phyloP scores from a whole-genome alignment of 2,888 invertebrate genomes.

The Drosophila tripunctata region DNA sequence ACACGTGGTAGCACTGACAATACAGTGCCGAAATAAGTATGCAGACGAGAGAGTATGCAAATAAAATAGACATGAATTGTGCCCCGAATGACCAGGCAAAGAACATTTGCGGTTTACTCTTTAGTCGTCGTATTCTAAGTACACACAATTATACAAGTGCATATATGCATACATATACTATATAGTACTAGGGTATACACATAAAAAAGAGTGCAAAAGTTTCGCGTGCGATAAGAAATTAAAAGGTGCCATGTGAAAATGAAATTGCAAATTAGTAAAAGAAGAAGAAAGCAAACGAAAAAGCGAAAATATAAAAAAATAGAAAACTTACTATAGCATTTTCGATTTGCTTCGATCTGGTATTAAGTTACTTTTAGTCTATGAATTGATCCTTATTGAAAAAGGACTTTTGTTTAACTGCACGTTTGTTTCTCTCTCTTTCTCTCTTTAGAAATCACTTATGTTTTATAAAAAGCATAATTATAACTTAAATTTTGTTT shows the following conservation, averaged over 20 bases:
- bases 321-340: slow-evolving; percentile 20
- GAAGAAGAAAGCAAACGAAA: no score
- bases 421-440: neutral
- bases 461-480: neutral
- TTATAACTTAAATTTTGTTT: slow-evolving; percentile 19
- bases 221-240: neutral
- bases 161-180: neutral
- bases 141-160: neutral
- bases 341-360: neutral
- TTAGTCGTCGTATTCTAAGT: neutral
- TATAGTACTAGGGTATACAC: neutral
- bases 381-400: neutral
- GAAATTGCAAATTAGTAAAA: neutral
- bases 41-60: neutral
- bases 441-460: neutral
- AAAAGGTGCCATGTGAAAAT: slow-evolving; percentile 1
- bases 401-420: neutral
- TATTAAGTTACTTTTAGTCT: neutral
- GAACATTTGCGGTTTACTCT: slow-evolving; percentile 16
- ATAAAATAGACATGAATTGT: neutral
- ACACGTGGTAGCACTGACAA: slow-evolving; percentile 9
- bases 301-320: no score
- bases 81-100: slow-evolving; percentile 10
- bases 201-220: neutral
- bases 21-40: slow-evolving; percentile 15